phyloP scores from a whole-genome alignment of 2,797 vertebrate genomes.

The Paramormyrops hopkinsi region DNA sequence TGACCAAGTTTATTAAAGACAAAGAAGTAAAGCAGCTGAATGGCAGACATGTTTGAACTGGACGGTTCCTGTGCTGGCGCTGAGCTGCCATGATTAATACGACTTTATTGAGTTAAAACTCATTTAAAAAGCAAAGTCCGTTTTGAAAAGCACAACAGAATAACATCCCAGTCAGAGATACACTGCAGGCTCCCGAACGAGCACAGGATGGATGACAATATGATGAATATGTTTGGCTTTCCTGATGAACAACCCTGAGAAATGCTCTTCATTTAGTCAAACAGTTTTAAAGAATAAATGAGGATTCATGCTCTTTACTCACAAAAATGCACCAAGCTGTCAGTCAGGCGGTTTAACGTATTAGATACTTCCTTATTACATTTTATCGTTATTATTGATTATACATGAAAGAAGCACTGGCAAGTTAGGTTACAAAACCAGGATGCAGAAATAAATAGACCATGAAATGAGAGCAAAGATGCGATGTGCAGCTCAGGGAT shows the following conservation, averaged over 20 bases:
- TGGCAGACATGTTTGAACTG: not conserved
- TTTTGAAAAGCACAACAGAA: not conserved
- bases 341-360: not conserved
- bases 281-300: not conserved
- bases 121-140: not conserved
- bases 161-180: not conserved
- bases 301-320: not conserved
- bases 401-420: slow-evolving; percentile 47
- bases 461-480: not conserved
- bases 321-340: not conserved
- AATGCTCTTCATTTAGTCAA: not conserved
- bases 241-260: not conserved
- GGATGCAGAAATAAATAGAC: not conserved
- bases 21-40: not conserved
- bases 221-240: not conserved
- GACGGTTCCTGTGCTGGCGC: not conserved
- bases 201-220: not conserved
- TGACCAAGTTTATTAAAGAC: slow-evolving; percentile 59
- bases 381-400: slow-evolving; percentile 28
- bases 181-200: not conserved
- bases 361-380: not conserved
- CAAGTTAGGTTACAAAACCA: not conserved
- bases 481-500: not conserved
- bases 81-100: not conserved
- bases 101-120: not conserved